Conservation (phyloP, 2,888 invertebrate species). For the Rotaria sp. region DNA sequence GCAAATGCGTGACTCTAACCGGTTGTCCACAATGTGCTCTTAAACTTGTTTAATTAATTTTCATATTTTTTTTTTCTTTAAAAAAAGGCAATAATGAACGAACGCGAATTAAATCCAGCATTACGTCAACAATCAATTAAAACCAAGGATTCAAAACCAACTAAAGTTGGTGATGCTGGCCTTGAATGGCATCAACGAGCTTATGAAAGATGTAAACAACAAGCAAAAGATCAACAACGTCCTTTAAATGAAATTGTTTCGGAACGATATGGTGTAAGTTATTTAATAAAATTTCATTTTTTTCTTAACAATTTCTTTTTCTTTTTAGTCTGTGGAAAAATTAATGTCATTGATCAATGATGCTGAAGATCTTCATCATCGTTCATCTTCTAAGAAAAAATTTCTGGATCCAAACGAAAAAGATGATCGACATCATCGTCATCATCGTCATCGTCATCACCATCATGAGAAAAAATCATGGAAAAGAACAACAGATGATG, state of each 20-base stretch:
- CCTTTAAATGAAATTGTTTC: slow-evolving; percentile 61
- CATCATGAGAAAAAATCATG: background rate
- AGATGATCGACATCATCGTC: background rate
- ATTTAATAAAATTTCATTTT: background rate
- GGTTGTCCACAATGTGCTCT: too few relatives aligned
- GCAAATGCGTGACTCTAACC: too few relatives aligned
- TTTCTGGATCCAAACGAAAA: slow-evolving; percentile 4
- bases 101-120: slow-evolving; percentile 15
- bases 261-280: slow-evolving; percentile 60
- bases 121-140: background rate
- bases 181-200: slow-evolving; percentile 60
- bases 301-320: slow-evolving; percentile 40
- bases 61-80: slow-evolving; percentile 34
- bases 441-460: background rate
- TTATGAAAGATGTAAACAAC: slow-evolving; percentile 59
- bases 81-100: background rate
- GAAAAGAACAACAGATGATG: background rate
- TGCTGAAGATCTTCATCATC: slow-evolving; percentile 54
- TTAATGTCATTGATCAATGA: slow-evolving; percentile 58
- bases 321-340: slow-evolving; percentile 59
- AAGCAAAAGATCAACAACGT: slow-evolving; percentile 59
- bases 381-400: background rate
- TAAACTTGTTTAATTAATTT: slow-evolving; percentile 31
- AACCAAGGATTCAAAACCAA: background rate
- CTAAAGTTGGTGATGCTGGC: slow-evolving; percentile 58